Percentiles rank a stretch among this genome's conserved stretches.
Evolutionary conservation across 2,797 vertebrate genomes (phyloP).

Genomic region (Enteromius treurensis): DNA sequence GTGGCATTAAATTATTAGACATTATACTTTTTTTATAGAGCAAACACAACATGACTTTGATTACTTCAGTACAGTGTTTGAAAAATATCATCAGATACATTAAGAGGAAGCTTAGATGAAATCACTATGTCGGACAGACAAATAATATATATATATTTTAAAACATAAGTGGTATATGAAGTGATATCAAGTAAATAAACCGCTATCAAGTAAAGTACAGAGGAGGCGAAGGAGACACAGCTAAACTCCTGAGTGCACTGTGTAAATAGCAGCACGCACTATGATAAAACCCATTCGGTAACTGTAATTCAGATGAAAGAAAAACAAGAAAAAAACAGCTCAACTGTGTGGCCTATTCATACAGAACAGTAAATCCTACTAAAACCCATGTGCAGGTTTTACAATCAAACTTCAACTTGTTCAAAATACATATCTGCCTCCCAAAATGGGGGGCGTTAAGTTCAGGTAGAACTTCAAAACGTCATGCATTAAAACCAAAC

Average conservation of each 20-base stretch:
- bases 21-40: background rate
- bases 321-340: background rate
- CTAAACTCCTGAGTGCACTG: slow-evolving; percentile 37
- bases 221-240: background rate
- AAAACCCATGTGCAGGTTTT: slow-evolving; percentile 20
- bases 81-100: background rate
- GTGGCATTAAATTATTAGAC: background rate
- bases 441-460: background rate
- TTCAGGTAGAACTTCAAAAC: background rate
- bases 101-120: background rate
- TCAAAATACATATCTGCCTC: slow-evolving; percentile 4
- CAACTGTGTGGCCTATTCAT: background rate
- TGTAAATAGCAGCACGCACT: slow-evolving; percentile 41
- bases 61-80: background rate
- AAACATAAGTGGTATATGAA: background rate
- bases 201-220: background rate
- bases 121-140: background rate
- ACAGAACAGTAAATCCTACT: slow-evolving; percentile 10
- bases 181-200: background rate
- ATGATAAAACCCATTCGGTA: slow-evolving; percentile 13
- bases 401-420: background rate
- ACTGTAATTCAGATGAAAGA: slow-evolving; percentile 20
- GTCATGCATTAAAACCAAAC: slow-evolving; percentile 23
- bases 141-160: too few relatives aligned
- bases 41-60: background rate